Conservation (phyloP, 1,140 invertebrate genomes). For the Bombus sibiricus region DNA sequence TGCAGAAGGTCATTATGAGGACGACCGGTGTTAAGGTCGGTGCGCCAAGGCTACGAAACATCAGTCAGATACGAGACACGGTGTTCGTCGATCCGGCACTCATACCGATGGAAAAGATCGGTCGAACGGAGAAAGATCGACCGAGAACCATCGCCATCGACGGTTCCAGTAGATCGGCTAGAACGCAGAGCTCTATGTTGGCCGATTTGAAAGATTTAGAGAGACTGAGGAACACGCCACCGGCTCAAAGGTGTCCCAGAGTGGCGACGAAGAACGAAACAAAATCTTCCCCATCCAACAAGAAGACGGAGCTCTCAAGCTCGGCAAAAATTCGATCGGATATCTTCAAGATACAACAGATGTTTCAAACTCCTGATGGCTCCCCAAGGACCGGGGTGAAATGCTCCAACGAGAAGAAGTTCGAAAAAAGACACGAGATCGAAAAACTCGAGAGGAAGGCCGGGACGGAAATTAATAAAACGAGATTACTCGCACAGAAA, state of each 20-base stretch:
- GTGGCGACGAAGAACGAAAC: slow-evolving; percentile 6
- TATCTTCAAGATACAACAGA: slow-evolving; percentile 69
- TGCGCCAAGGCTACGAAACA: slow-evolving; percentile 75
- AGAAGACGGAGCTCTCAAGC: slow-evolving; percentile 44
- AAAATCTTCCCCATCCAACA: slow-evolving; percentile 10
- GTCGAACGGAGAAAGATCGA: slow-evolving; percentile 37
- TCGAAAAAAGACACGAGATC: slow-evolving; percentile 27
- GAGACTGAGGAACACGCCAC: slow-evolving; percentile 71
- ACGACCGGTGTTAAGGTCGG: slow-evolving; percentile 71
- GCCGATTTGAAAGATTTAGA: slow-evolving; percentile 76
- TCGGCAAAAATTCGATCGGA: slow-evolving; percentile 73
- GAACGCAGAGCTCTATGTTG: slow-evolving; percentile 65
- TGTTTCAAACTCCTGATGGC: slow-evolving; percentile 64
- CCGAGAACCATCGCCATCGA: slow-evolving; percentile 46
- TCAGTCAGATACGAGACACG: slow-evolving; percentile 76
- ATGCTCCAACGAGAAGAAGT: slow-evolving; percentile 37
- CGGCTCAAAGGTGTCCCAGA: slow-evolving; percentile 60
- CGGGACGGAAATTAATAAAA: slow-evolving; percentile 57
- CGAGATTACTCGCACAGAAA: slow-evolving; percentile 66
- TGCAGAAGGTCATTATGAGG: slow-evolving; percentile 70
- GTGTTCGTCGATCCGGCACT: slow-evolving; percentile 62
- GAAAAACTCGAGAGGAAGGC: slow-evolving; percentile 52
- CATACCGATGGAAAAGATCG: slow-evolving; percentile 50
- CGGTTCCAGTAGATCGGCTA: slow-evolving; percentile 2
- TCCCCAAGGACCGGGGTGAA: background rate